Evolutionary conservation across 2,113 vertebrate species (phyloP).

Genomic region (Hydrolagus affinis): DNA sequence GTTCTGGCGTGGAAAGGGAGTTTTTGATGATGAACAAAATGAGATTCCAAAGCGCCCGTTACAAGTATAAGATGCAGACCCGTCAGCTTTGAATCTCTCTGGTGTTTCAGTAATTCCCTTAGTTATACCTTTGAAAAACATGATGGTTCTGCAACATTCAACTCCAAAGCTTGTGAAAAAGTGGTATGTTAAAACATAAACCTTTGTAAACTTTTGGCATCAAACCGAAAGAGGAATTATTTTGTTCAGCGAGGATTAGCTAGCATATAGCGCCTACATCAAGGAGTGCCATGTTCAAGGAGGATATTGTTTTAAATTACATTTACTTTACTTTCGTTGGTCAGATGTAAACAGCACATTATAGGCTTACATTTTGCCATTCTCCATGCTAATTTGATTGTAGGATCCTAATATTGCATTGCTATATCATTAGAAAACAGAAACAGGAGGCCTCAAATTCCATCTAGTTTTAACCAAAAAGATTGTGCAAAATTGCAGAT

Average conservation of each 20-base stretch:
- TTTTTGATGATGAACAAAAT: conserved; percentile 3
- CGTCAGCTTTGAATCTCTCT: neutral
- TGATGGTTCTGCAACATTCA: neutral
- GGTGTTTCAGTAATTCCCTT: neutral
- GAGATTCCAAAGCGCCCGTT: neutral
- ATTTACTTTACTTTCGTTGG: no score
- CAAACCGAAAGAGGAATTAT: conserved; percentile 3
- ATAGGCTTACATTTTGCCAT: no score
- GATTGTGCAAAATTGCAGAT: no score
- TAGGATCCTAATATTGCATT: no score
- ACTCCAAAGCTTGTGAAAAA: neutral
- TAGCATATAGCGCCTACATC: neutral
- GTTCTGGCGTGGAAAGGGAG: neutral
- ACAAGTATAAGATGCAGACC: no score
- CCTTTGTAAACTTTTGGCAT: neutral
- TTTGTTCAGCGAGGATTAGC: neutral
- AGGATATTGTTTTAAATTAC: no score
- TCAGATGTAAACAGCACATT: no score
- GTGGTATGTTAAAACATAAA: neutral
- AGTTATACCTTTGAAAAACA: neutral
- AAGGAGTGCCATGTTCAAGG: no score
- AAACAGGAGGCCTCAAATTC: no score
- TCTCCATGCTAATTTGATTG: no score
- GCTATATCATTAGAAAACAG: no score
- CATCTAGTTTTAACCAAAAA: no score